Evolutionary conservation across 2,797 vertebrate genomes (phyloP).

Genomic region (Sciurus carolinensis): DNA sequence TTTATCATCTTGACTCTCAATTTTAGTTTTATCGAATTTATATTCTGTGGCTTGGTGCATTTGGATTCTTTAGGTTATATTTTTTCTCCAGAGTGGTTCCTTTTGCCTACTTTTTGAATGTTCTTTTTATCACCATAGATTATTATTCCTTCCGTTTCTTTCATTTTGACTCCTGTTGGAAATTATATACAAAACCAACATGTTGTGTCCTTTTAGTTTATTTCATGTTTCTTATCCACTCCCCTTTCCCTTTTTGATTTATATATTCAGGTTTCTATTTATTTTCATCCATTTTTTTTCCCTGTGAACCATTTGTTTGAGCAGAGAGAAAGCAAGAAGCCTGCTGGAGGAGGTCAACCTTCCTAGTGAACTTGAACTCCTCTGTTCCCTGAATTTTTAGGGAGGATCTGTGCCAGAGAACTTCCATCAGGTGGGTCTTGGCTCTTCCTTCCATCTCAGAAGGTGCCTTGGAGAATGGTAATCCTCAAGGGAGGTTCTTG

Average conservation of each 20-base stretch:
- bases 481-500: background rate
- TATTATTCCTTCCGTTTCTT: background rate
- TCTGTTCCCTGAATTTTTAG: background rate
- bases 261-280: background rate
- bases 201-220: background rate
- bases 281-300: background rate
- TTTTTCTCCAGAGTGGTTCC: background rate
- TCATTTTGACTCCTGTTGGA: background rate
- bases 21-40: background rate
- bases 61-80: background rate
- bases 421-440: background rate
- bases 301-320: background rate
- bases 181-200: background rate
- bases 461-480: too few species aligned
- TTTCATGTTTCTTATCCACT: background rate
- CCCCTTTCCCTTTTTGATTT: background rate
- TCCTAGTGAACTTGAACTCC: background rate
- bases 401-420: background rate
- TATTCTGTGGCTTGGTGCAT: background rate
- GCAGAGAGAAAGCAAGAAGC: background rate
- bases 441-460: background rate
- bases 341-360: background rate
- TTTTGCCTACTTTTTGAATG: background rate
- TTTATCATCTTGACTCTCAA: conserved; percentile 16
- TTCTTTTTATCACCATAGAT: background rate